phyloP scores from a whole-genome alignment of 2,888 invertebrate genomes.

The Meloe dianella region DNA sequence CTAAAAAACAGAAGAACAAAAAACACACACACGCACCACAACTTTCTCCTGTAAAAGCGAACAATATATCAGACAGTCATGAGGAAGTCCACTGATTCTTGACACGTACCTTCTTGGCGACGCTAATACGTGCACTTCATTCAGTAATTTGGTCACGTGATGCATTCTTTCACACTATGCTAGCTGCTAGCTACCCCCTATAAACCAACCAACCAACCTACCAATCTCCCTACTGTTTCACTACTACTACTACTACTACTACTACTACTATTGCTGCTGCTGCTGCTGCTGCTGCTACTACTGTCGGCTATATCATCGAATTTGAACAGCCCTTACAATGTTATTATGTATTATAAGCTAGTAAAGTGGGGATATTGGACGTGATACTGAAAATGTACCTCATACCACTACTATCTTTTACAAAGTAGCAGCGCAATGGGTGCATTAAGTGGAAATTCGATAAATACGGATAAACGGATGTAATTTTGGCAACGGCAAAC shows the following conservation, averaged over 20 bases:
- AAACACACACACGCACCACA: not conserved
- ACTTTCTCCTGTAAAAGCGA: not conserved
- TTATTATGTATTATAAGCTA: conserved; percentile 52
- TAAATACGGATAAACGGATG: conserved; percentile 16
- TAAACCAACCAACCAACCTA: not conserved
- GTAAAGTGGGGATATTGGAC: conserved; percentile 50
- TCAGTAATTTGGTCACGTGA: conserved; percentile 60
- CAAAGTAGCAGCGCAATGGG: conserved; percentile 8
- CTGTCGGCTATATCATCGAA: conserved; percentile 5
- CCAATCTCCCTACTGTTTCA: not conserved
- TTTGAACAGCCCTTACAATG: conserved; percentile 46
- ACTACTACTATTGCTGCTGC: conserved; percentile 32
- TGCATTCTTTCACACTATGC: conserved; percentile 51
- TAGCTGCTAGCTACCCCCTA: conserved; percentile 27
- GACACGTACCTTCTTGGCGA: conserved; percentile 45
- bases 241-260: conserved; percentile 33
- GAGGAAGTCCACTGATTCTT: conserved; percentile 38
- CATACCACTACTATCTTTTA: conserved; percentile 7
- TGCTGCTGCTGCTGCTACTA: too few relatives aligned
- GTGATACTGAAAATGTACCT: conserved; percentile 46
- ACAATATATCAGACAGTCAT: conserved; percentile 1
- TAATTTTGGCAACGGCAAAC: conserved; percentile 14
- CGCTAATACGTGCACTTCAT: conserved; percentile 55
- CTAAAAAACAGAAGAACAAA: not conserved
- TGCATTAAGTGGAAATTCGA: conserved; percentile 17